Percentiles rank a stretch among this genome's conserved stretches.
Evolutionary conservation across 2,797 vertebrate genomes (phyloP).

Genomic region (Fratercula arctica): DNA sequence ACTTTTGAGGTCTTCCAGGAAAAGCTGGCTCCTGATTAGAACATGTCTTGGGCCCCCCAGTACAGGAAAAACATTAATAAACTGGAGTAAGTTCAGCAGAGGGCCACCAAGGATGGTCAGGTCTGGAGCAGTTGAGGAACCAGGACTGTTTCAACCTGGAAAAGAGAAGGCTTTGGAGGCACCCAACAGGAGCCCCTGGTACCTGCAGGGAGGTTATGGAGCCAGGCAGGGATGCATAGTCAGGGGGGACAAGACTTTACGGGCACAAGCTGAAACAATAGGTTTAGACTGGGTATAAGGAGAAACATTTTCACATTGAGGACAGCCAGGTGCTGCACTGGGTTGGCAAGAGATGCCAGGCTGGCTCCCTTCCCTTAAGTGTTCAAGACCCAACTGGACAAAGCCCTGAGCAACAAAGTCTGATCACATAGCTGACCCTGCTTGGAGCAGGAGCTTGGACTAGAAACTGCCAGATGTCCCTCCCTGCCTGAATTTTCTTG

Average conservation of each 20-base stretch:
- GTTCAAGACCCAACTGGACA: not conserved
- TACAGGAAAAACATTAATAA: not conserved
- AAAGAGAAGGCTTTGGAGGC: not conserved
- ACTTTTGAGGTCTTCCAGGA: not conserved
- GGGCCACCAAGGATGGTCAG: not conserved
- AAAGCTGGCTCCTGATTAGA: not conserved
- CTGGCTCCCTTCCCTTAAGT: not conserved
- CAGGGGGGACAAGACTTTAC: not conserved
- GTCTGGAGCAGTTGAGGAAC: not conserved
- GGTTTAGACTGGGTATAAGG: not conserved
- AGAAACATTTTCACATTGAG: not conserved
- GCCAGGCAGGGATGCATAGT: not conserved
- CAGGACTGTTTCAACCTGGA: not conserved
- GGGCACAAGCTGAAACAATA: not conserved
- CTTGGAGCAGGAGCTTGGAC: too few species aligned
- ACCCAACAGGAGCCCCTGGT: not conserved
- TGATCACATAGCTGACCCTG: too few species aligned
- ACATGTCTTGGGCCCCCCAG: not conserved
- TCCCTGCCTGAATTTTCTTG: not conserved
- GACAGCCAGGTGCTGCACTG: accelerated
- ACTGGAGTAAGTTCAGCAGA: not conserved
- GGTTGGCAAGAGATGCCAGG: not conserved
- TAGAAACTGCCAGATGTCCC: not conserved
- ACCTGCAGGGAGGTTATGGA: not conserved
- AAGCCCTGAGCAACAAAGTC: too few species aligned